A percentile compares a stretch with the other conserved stretches of the same genome.
These are phyloP conservation scores for Caenorhabditis imperialis DNA, from an alignment of 2,888 invertebrate genomes.

Conservation along the genomic window DNA sequence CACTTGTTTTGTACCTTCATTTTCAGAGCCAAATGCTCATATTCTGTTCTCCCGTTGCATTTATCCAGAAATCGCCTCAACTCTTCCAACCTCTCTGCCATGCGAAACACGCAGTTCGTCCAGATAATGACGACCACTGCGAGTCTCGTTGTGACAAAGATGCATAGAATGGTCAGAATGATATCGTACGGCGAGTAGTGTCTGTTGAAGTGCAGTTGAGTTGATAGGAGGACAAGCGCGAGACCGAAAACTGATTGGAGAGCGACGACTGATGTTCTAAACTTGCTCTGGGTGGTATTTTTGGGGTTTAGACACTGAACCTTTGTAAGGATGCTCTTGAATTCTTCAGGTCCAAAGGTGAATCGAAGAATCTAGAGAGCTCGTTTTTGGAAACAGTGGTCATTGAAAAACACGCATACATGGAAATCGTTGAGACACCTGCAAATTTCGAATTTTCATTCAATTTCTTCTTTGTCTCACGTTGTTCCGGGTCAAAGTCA, in stretches of 20 bases:
- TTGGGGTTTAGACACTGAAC: not conserved
- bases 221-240: slow-evolving; percentile 27
- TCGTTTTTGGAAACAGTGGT: slow-evolving; percentile 33
- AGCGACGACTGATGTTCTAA: slow-evolving; percentile 42
- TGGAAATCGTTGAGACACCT: slow-evolving; percentile 35
- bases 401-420: slow-evolving; percentile 27
- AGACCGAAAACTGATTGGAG: slow-evolving; percentile 39
- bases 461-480: not conserved
- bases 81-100: slow-evolving; percentile 30
- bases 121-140: slow-evolving; percentile 30
- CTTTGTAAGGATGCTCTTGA: slow-evolving; percentile 35
- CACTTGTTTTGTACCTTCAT: slow-evolving; percentile 29
- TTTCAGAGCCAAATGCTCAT: slow-evolving; percentile 48
- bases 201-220: slow-evolving; percentile 32
- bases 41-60: slow-evolving; percentile 49
- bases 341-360: slow-evolving; percentile 23
- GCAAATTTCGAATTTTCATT: slow-evolving; percentile 10
- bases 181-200: slow-evolving; percentile 43
- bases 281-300: not conserved
- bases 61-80: slow-evolving; percentile 37
- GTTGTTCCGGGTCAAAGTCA: slow-evolving; percentile 10
- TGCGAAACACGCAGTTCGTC: slow-evolving; percentile 36
- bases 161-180: slow-evolving; percentile 32
- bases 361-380: slow-evolving; percentile 39
- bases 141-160: slow-evolving; percentile 28